Conservation (phyloP, 2,797 vertebrate species). For the Cossypha polioptera region DNA sequence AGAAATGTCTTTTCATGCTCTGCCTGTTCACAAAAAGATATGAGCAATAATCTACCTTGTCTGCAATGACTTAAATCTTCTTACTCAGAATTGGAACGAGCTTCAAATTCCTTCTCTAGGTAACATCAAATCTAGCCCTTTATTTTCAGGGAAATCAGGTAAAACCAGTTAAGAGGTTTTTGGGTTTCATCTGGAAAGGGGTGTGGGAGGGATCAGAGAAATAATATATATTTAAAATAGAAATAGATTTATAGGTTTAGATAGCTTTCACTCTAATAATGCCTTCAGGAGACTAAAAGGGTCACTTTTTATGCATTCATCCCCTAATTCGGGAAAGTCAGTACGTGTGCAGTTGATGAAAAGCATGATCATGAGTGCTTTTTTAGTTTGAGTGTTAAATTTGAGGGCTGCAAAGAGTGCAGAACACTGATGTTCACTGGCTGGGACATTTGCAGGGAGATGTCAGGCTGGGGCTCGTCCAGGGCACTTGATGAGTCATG, state of each 20-base stretch:
- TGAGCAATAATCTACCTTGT: background rate
- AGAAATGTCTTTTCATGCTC: slow-evolving; percentile 17
- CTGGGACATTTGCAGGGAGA: background rate
- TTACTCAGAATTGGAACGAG: background rate
- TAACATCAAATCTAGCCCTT: background rate
- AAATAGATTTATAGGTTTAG: background rate
- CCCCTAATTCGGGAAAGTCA: background rate
- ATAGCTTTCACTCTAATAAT: background rate
- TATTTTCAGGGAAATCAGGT: background rate
- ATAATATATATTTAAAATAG: background rate
- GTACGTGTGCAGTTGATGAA: background rate
- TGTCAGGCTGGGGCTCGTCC: background rate
- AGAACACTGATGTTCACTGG: rapidly evolving
- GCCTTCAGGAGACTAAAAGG: background rate
- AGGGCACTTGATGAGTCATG: background rate
- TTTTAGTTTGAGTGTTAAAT: background rate
- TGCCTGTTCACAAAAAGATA: slow-evolving; percentile 27
- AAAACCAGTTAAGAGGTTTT: background rate
- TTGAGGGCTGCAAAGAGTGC: background rate
- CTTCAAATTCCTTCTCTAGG: background rate
- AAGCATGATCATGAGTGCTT: background rate
- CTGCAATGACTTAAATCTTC: background rate
- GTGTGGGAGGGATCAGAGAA: background rate
- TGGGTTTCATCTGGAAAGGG: background rate
- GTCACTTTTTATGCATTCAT: background rate